A percentile compares a stretch with the other conserved stretches of the same genome.
Evolutionary conservation across 2,113 vertebrate genomes (phyloP).

Genomic region (Thunnus maccoyii): DNA sequence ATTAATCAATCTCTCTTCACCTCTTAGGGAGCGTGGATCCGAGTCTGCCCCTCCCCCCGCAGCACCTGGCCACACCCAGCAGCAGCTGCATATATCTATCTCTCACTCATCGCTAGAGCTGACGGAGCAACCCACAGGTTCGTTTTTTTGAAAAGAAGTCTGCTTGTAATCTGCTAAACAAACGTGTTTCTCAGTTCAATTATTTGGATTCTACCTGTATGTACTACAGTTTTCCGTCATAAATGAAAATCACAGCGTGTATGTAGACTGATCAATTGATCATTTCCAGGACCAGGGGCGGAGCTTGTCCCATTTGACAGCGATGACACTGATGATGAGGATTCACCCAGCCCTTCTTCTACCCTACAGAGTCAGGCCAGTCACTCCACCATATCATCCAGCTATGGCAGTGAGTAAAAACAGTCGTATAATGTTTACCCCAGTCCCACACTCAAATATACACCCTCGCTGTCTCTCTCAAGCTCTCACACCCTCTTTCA

Average conservation of each 20-base stretch:
- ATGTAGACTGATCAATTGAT: background rate
- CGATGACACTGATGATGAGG: conserved; percentile 95
- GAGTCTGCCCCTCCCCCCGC: conserved; percentile 68
- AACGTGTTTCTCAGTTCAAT: background rate
- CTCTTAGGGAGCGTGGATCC: conserved; percentile 84
- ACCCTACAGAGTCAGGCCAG: conserved; percentile 98
- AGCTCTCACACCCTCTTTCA: background rate
- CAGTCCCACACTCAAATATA: background rate
- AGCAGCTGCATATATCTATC: conserved; percentile 96
- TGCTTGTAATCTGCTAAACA: background rate
- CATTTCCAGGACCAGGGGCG: conserved; percentile 71
- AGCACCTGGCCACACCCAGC: conserved; percentile 74
- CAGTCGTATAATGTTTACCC: background rate
- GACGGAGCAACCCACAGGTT: conserved; percentile 84
- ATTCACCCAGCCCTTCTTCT: conserved; percentile 96
- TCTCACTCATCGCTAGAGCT: conserved; percentile 92
- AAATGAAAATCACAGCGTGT: background rate
- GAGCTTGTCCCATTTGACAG: conserved; percentile 97
- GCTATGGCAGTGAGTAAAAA: conserved; percentile 93
- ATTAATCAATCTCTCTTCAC: background rate
- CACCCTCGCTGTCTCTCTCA: background rate
- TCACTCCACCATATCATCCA: conserved; percentile 97
- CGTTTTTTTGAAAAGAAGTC: background rate
- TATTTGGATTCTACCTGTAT: background rate
- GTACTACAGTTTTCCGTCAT: background rate